These are phyloP conservation scores for Myoxocephalus aenaeus DNA, from an alignment of 2,797 vertebrate species.

Conservation along the genomic window DNA sequence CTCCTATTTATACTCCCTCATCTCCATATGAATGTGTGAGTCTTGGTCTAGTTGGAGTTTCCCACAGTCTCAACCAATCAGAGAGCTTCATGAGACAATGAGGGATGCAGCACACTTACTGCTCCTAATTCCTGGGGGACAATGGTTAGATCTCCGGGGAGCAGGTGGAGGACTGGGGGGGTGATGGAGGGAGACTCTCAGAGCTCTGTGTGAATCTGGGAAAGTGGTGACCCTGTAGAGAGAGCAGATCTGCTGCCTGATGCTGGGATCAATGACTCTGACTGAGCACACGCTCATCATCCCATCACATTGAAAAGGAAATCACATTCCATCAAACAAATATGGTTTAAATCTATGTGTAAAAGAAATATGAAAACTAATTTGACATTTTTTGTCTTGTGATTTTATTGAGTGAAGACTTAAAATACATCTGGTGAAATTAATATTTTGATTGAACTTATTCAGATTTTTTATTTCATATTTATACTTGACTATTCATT, in stretches of 20 bases:
- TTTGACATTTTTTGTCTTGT: too few species aligned
- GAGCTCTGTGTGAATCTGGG: conserved; percentile 65
- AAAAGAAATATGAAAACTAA: too few species aligned
- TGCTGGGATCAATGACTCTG: conserved; percentile 23
- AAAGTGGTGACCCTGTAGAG: conserved; percentile 69
- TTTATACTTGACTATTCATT: too few species aligned
- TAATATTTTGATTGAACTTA: background rate
- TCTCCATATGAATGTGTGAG: conserved; percentile 76
- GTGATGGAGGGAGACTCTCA: conserved; percentile 30
- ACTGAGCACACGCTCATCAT: conserved; percentile 14
- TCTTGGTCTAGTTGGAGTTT: conserved; percentile 33
- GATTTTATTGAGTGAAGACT: too few species aligned
- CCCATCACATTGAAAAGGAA: background rate
- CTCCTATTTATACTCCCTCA: conserved; percentile 84
- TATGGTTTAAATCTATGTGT: too few species aligned
- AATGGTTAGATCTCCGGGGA: background rate
- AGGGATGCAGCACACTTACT: background rate
- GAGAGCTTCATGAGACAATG: background rate
- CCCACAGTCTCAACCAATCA: background rate
- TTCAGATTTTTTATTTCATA: too few species aligned
- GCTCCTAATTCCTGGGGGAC: background rate
- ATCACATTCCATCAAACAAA: too few species aligned
- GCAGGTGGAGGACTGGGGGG: conserved; percentile 37
- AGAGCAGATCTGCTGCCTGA: conserved; percentile 52
- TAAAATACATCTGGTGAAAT: too few species aligned